Evolutionary conservation across 2,888 invertebrate genomes (phyloP).

Genomic region (Linhomoeus sp.): DNA sequence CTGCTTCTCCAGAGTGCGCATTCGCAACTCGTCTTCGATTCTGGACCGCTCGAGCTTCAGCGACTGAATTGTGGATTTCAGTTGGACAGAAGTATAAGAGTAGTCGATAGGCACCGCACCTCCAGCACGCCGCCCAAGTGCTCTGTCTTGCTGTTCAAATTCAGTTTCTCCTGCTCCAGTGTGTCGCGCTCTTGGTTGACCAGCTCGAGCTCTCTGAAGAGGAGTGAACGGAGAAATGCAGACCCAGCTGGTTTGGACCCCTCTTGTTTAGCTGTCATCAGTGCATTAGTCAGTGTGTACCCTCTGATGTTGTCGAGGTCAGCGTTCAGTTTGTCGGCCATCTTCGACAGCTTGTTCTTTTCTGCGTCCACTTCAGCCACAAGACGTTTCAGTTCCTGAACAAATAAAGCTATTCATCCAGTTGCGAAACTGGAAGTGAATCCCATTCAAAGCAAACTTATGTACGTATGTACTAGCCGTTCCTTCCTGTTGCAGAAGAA

Average conservation of each 20-base stretch:
- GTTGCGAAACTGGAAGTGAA: too few species aligned
- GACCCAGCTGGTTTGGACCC: too few species aligned
- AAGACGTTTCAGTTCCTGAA: conserved; percentile 26
- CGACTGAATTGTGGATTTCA: conserved; percentile 14
- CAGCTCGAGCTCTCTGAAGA: conserved; percentile 30
- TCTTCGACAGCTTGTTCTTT: conserved; percentile 29
- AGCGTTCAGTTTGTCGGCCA: conserved; percentile 30
- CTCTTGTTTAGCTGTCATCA: not conserved
- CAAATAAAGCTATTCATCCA: conserved; percentile 13
- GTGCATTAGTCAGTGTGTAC: conserved; percentile 3
- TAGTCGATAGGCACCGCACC: conserved; percentile 1
- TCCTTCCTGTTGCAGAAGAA: too few species aligned
- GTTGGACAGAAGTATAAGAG: not conserved
- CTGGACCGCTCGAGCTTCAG: conserved; percentile 29
- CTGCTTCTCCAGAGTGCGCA: conserved; percentile 24
- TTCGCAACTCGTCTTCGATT: conserved; percentile 24
- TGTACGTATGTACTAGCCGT: too few species aligned
- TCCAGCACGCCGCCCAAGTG: conserved; percentile 11
- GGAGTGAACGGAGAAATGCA: not conserved
- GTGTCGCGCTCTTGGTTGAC: conserved; percentile 28
- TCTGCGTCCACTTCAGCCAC: conserved; percentile 32
- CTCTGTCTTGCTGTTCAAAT: conserved; percentile 19
- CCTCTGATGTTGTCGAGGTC: conserved; percentile 26
- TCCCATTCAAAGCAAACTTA: too few species aligned
- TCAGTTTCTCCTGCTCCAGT: conserved; percentile 24